Conservation (phyloP, 2,113 vertebrate species). For the Loxodonta africana region DNA sequence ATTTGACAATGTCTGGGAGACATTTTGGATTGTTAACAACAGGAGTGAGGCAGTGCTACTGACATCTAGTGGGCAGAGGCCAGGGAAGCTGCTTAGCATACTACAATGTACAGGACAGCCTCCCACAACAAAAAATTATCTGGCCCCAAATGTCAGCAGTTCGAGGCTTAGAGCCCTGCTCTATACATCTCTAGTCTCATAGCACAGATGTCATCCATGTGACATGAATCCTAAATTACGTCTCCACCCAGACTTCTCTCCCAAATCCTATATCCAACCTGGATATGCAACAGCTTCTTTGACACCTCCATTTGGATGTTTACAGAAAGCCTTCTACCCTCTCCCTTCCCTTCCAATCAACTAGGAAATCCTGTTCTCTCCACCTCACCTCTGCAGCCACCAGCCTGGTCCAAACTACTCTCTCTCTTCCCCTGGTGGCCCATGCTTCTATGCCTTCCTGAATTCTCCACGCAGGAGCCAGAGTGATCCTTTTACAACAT, state of each 20-base stretch:
- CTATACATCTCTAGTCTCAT: neutral
- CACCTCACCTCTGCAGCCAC: neutral
- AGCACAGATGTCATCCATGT: neutral
- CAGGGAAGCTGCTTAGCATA: neutral
- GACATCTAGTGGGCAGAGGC: neutral
- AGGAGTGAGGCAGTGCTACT: neutral
- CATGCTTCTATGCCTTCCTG: neutral
- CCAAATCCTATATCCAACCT: neutral
- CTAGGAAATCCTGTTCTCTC: neutral
- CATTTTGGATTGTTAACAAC: neutral
- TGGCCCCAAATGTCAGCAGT: neutral
- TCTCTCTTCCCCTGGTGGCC: neutral
- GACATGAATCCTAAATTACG: neutral
- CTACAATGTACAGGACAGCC: neutral
- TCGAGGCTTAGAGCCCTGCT: neutral
- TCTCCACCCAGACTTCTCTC: conserved; percentile 5
- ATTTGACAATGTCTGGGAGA: neutral
- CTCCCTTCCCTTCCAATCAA: neutral
- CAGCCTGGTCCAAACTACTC: neutral
- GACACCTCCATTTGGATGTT: neutral
- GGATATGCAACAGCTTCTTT: neutral
- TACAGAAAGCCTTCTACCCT: neutral
- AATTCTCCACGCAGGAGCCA: neutral
- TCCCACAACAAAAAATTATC: neutral
- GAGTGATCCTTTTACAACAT: neutral